Evolutionary conservation across 2,113 vertebrate species (phyloP).

Genomic region (Sander lucioperca): DNA sequence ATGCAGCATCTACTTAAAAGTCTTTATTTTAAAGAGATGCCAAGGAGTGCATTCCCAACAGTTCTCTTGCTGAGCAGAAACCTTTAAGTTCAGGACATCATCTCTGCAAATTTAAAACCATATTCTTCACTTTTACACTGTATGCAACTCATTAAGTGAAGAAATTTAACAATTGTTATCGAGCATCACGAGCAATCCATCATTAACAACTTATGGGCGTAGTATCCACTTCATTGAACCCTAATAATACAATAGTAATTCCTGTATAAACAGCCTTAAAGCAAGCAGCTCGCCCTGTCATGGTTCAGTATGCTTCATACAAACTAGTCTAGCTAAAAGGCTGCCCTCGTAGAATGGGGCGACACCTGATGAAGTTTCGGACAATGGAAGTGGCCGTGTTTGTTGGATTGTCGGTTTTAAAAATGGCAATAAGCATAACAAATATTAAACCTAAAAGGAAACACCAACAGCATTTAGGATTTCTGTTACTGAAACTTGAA

Average conservation of each 20-base stretch:
- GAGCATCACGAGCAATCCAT: background rate
- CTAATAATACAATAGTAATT: background rate
- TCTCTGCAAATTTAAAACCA: background rate
- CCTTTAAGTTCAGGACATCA: constrained; percentile 6
- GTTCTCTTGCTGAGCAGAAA: background rate
- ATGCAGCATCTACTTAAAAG: constrained; percentile 75
- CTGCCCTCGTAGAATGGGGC: background rate
- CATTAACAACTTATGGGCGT: background rate
- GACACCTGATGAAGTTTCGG: no score
- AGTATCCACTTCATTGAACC: background rate
- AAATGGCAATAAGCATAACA: no score
- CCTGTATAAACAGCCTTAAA: constrained; percentile 5
- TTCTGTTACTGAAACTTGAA: no score
- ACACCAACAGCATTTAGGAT: no score
- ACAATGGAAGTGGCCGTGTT: background rate
- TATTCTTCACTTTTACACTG: background rate
- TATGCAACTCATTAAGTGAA: background rate
- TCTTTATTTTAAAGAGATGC: constrained; percentile 40
- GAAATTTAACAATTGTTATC: background rate
- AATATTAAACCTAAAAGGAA: no score
- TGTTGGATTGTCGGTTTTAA: no score
- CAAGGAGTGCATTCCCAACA: constrained; percentile 13
- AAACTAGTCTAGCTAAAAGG: background rate
- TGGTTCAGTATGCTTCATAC: constrained; percentile 50
- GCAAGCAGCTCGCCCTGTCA: constrained; percentile 5